Percentiles rank a stretch among this genome's conserved stretches.
Evolutionary conservation across 2,113 vertebrate genomes (phyloP).

Genomic region (Amphiprion percula): DNA sequence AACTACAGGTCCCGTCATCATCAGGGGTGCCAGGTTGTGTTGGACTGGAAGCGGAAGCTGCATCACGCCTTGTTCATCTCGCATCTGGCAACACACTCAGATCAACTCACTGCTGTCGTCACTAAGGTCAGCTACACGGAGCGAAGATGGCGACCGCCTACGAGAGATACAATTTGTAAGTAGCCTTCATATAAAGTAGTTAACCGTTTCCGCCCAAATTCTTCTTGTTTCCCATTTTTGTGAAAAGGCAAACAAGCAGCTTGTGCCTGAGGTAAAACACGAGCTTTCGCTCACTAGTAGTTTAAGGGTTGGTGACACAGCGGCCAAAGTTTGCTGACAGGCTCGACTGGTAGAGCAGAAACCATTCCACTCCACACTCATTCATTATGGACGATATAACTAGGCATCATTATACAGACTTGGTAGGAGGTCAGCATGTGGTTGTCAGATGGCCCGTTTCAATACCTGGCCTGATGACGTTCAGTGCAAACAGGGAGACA

Average conservation of each 20-base stretch:
- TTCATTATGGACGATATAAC: conserved; percentile 33
- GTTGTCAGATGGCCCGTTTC: too few species aligned
- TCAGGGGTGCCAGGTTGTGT: conserved; percentile 51
- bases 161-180: conserved; percentile 87
- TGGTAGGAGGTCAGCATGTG: neutral
- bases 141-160: conserved; percentile 86
- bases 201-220: neutral
- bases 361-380: conserved; percentile 26
- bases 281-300: neutral
- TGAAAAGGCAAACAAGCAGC: neutral
- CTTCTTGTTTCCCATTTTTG: neutral
- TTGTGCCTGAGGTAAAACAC: accelerated
- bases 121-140: conserved; percentile 76
- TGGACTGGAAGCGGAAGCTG: neutral
- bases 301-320: conserved; percentile 36
- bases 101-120: conserved; percentile 64
- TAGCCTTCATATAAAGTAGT: conserved; percentile 42
- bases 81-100: conserved; percentile 60
- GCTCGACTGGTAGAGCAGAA: conserved; percentile 44
- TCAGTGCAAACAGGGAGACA: neutral
- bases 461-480: neutral
- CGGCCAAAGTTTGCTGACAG: conserved; percentile 66
- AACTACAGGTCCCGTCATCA: conserved; percentile 19
- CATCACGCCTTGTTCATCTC: neutral
- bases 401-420: too few species aligned